These are phyloP conservation scores for Myanophis thanlyinensis DNA, from an alignment of 2,113 vertebrate genomes.

Conservation along the genomic window DNA sequence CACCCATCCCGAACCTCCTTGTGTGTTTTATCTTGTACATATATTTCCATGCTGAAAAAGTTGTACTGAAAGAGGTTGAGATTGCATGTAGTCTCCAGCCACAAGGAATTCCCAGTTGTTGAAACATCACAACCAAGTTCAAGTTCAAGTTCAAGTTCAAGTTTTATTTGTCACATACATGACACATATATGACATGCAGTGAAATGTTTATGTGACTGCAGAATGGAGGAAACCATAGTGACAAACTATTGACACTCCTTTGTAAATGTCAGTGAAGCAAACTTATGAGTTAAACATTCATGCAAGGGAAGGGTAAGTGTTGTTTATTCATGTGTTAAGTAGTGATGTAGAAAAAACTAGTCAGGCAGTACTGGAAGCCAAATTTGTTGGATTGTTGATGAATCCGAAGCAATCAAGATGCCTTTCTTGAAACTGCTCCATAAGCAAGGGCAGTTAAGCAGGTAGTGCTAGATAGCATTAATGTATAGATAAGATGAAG, in stretches of 20 bases:
- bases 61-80: background rate
- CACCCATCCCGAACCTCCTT: background rate
- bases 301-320: background rate
- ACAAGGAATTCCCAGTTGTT: background rate
- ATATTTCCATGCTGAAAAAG: background rate
- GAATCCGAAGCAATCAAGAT: background rate
- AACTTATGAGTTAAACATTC: background rate
- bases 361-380: background rate
- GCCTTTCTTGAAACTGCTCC: background rate
- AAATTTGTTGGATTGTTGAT: background rate
- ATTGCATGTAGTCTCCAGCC: background rate
- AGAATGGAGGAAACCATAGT: too few relatives aligned
- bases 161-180: too few relatives aligned
- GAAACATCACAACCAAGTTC: background rate
- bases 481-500: background rate
- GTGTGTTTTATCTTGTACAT: background rate
- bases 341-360: background rate
- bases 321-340: background rate
- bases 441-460: background rate
- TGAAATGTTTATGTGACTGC: too few relatives aligned
- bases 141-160: too few relatives aligned
- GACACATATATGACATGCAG: too few relatives aligned
- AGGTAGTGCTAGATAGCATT: background rate
- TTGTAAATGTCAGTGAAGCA: background rate
- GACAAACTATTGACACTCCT: background rate